Conservation (phyloP, 2,888 invertebrate species). For the Synanthedon formicaeformis region DNA sequence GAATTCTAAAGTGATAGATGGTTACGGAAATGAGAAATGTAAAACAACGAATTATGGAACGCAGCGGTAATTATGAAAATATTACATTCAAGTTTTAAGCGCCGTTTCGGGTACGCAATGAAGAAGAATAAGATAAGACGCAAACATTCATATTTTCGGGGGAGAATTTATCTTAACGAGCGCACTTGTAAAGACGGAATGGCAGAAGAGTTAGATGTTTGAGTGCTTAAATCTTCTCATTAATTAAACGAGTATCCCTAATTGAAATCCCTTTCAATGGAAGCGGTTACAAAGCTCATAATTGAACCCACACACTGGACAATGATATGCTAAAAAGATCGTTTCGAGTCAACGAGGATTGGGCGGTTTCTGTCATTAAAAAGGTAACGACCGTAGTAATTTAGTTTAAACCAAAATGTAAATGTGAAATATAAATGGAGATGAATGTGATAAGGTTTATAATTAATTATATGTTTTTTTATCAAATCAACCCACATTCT, state of each 20-base stretch:
- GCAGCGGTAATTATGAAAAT: neutral
- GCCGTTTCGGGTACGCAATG: neutral
- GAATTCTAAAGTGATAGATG: conserved; percentile 3
- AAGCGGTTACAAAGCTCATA: conserved; percentile 39
- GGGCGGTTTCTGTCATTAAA: neutral
- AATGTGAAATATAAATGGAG: no score
- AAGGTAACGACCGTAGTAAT: neutral
- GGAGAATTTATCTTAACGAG: conserved; percentile 19
- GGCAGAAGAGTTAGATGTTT: conserved; percentile 33
- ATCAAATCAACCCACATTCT: no score
- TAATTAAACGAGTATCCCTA: conserved; percentile 45
- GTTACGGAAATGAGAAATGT: conserved; percentile 3
- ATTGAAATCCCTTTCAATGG: conserved; percentile 51
- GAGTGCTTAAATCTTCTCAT: conserved; percentile 36
- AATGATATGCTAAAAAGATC: conserved; percentile 34
- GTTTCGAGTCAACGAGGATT: conserved; percentile 22
- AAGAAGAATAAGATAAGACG: conserved; percentile 14
- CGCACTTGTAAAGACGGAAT: conserved; percentile 26
- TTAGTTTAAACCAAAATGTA: no score
- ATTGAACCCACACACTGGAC: conserved; percentile 44
- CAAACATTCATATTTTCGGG: conserved; percentile 15
- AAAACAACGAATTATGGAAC: conserved; percentile 1
- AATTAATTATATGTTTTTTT: no score
- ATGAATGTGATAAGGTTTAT: no score
- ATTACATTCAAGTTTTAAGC: neutral